A percentile compares a stretch with the other conserved stretches of the same genome.
These are phyloP conservation scores for Emydoidea blandingii DNA, from an alignment of 2,797 vertebrate species.

Conservation along the genomic window DNA sequence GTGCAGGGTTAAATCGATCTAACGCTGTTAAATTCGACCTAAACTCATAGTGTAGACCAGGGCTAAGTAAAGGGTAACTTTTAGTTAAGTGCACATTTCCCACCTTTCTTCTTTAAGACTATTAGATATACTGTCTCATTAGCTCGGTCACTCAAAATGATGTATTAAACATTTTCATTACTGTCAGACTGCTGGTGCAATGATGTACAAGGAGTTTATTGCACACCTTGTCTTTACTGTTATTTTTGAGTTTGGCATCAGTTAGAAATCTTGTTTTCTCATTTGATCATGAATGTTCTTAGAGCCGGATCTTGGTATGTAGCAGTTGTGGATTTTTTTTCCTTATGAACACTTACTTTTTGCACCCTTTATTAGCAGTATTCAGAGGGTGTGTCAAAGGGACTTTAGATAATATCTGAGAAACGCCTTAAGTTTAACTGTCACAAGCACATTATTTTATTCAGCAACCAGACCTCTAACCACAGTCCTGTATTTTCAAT, in stretches of 20 bases:
- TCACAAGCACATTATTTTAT: slow-evolving; percentile 5
- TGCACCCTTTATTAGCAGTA: slow-evolving; percentile 12
- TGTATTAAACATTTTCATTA: neutral
- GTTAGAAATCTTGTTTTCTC: neutral
- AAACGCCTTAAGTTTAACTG: slow-evolving; percentile 18
- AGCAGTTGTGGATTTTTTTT: neutral
- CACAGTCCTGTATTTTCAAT: neutral
- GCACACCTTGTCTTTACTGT: neutral
- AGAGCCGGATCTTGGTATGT: neutral
- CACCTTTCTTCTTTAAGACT: neutral
- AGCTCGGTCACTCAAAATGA: neutral
- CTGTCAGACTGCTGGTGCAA: rapidly evolving
- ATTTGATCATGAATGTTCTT: neutral
- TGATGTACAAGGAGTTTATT: neutral
- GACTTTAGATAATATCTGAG: slow-evolving; percentile 13
- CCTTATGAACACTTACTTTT: neutral
- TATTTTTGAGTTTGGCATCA: neutral
- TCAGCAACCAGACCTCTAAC: neutral
- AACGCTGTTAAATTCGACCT: too few relatives aligned
- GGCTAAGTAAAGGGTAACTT: neutral
- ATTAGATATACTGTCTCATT: neutral
- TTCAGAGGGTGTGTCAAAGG: neutral
- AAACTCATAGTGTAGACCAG: too few relatives aligned
- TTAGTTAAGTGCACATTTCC: neutral
- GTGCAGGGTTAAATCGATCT: too few relatives aligned